Base-by-base conservation (phyloP, 2,797 vertebrate species). In the Ptychadena robeensis region DNA sequence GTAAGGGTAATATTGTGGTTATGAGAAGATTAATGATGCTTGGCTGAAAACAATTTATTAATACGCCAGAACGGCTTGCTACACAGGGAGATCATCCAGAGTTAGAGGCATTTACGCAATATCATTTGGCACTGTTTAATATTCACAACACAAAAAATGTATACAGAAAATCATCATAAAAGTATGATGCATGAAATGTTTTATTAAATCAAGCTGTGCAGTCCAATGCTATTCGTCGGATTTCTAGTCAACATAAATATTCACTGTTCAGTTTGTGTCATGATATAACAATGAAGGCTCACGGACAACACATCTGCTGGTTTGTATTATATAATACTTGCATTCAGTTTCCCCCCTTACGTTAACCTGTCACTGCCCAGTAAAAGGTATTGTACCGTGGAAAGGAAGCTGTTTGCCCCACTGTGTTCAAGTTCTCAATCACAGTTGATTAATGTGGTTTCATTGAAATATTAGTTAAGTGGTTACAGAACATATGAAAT, bases 11-110 rank as follows among this genome's bases (percentile, higher is more conserved):
- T 82, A 40, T 48, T 82, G 22, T 65, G 66, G 59, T 75, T 66
- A 34, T 14, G 44, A 67, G 63, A 69, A 63, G 73, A 82, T 69
- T 82, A 82, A 76, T 70, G 48, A 75, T 40, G 44, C 80, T 68
- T 75, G 72, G 40, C 65, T 22, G 44, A 76, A 76, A 82, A 59
- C 65, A 75, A 82, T 82, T 69, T 69, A 70, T 76, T 76, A 82
- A 76, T 59, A 69, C 35, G 34, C 53, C 40, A 64, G 22, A 81
- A 81, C 25, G 9, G 37, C 59, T 53, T 70, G 25, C 35, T 25
- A 32, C 31, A 35, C 1, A 18, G 59, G 30, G 69, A 65, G 59
- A 73, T 73, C 37, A 73, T 66, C 79, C 61, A 66, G 28, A 68
- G 18, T 18, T 57, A 40, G 31, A 30, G 57, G n/a, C 32, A 70